A percentile compares a stretch with the other conserved stretches of the same genome.
Conservation (phyloP, 2,888 invertebrate species). For the Chrysolina haemoptera region DNA sequence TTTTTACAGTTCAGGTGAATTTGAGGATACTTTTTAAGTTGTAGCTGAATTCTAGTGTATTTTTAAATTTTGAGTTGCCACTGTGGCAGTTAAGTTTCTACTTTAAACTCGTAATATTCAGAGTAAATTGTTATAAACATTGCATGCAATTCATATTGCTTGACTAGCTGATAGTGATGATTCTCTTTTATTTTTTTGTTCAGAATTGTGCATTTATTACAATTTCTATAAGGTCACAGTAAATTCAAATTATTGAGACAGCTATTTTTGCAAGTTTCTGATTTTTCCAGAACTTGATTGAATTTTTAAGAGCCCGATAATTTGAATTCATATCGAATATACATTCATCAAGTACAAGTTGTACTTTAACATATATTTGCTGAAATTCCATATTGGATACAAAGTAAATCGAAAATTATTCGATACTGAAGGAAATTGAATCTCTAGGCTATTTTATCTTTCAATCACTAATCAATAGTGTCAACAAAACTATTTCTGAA, state of each 20-base stretch:
- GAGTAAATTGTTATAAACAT: not conserved
- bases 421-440: conserved; percentile 1
- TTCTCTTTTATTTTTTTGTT: not conserved
- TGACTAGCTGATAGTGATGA: not conserved
- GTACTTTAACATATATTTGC: conserved; percentile 7
- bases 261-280: no score
- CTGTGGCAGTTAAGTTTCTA: no score
- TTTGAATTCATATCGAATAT: not conserved
- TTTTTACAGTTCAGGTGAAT: no score
- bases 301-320: not conserved
- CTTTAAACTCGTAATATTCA: no score
- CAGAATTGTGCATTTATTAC: not conserved
- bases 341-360: not conserved
- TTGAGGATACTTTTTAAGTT: no score
- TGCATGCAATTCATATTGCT: not conserved
- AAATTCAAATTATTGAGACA: not conserved
- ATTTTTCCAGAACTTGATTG: no score
- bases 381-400: conserved; percentile 17
- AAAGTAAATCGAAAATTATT: conserved; percentile 8
- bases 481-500: no score
- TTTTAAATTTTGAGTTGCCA: no score
- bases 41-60: no score
- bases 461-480: no score
- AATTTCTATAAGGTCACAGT: not conserved
- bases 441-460: not conserved